phyloP scores from a whole-genome alignment of 2,113 vertebrate genomes.

The Labeo rohita region DNA sequence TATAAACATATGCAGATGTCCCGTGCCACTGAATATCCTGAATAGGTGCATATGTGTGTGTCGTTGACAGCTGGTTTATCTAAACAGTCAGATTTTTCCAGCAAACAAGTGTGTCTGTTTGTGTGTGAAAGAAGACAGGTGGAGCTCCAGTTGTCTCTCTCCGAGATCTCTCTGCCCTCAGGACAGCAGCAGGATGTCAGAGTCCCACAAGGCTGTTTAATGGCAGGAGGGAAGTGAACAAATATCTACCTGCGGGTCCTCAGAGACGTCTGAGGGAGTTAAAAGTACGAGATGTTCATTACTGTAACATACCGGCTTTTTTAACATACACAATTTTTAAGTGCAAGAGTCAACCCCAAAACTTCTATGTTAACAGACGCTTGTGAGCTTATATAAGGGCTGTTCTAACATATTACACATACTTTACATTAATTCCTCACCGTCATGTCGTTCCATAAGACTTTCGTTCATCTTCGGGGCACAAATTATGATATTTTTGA shows the following conservation, averaged over 20 bases:
- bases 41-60: not conserved
- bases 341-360: not conserved
- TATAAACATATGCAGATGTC: slow-evolving; percentile 2
- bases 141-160: slow-evolving; percentile 26
- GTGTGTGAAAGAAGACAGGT: slow-evolving; percentile 12
- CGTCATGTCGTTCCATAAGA: no score
- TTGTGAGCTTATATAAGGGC: not conserved
- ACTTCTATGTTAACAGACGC: not conserved
- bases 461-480: no score
- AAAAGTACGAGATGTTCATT: not conserved
- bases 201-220: slow-evolving; percentile 43
- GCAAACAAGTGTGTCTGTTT: not conserved
- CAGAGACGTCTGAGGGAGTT: slow-evolving; percentile 5
- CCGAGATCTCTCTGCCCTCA: slow-evolving; percentile 33
- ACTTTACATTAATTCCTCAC: no score
- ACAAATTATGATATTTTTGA: no score
- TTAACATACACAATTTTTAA: no score
- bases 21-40: slow-evolving; percentile 8
- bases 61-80: slow-evolving; percentile 16
- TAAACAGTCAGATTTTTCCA: slow-evolving; percentile 32
- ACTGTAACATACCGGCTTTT: not conserved
- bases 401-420: not conserved
- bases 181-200: slow-evolving; percentile 32
- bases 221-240: slow-evolving; percentile 43
- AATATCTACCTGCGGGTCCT: slow-evolving; percentile 49